Conservation (phyloP, 2,888 invertebrate species). For the Apeira syringaria region DNA sequence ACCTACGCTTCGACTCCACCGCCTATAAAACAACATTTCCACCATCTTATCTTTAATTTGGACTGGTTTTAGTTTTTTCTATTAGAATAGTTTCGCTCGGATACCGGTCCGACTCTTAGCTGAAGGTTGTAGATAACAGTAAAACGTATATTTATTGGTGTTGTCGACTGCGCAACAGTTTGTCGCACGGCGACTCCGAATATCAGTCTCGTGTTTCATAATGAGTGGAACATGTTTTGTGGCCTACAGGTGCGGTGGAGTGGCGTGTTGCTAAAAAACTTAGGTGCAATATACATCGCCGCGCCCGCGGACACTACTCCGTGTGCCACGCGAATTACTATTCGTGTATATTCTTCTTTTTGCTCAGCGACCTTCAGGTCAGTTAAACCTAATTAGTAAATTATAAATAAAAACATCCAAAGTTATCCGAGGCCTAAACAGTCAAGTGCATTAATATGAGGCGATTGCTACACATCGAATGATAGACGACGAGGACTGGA, state of each 20-base stretch:
- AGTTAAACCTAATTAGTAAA: too few species aligned
- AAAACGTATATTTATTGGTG: slow-evolving; percentile 74
- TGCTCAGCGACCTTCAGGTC: background rate
- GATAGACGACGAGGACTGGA: too few species aligned
- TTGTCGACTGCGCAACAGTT: slow-evolving; percentile 62
- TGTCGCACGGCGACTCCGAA: slow-evolving; percentile 64
- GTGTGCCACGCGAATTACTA: slow-evolving; percentile 4
- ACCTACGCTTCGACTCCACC: slow-evolving; percentile 38
- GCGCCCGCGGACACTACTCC: background rate
- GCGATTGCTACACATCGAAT: too few species aligned
- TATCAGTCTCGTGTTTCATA: slow-evolving; percentile 80
- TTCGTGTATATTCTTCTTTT: background rate
- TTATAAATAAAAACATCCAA: background rate
- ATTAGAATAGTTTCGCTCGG: slow-evolving; percentile 79
- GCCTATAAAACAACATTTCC: slow-evolving; percentile 44
- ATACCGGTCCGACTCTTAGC: slow-evolving; percentile 65
- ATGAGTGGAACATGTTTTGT: slow-evolving; percentile 76
- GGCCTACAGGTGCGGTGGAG: slow-evolving; percentile 59
- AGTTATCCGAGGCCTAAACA: background rate
- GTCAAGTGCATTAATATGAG: too few species aligned
- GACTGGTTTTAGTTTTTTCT: slow-evolving; percentile 77
- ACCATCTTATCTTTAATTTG: slow-evolving; percentile 39
- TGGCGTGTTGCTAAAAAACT: slow-evolving; percentile 37
- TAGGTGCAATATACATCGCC: slow-evolving; percentile 2
- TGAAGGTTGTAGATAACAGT: slow-evolving; percentile 68